Evolutionary conservation across 1,140 invertebrate species (phyloP), one percentile per base, ranked within the genome.

Genomic region (Bombus terrestris): DNA sequence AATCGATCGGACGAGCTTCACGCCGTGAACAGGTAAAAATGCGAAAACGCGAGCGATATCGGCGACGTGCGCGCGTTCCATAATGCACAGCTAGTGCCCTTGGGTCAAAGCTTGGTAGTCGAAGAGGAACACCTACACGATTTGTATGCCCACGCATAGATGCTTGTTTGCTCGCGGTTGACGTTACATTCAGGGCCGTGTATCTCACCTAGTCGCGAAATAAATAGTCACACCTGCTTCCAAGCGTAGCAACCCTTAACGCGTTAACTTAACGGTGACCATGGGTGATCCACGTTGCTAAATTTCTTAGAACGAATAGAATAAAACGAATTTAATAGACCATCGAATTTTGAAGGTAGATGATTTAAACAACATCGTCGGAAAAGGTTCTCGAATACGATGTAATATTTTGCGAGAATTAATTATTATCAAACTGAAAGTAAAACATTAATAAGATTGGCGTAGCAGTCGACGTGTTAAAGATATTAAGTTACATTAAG

Each of bases 41-140:
- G 75, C 35, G 75, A 83, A 81, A 81, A 82, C 53, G 71, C 59
- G 83, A 85, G 59, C 86, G 68, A 77, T 87, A 86, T 83, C 71
- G 32, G 25, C 71, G 35, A 47, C 59, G 66, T 77, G 43, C 32
- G 71, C 28, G 81, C 62, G 39, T 81, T 84, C 41, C 37, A 32
- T 82, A 77, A 88, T 82, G 71, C 81, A 68, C 74, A 69, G 71
- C 64, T 69, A 39, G 66, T 86, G 89, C 88, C 86, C 84, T 91
- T 91, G 88, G 86, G 86, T 79, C 88, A 88, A 89, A 91, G 90
- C 90, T 87, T 90, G 90, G 84, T 86, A 91, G 84, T 79, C 62
- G 90, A 84, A 80, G 86, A 84, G 62, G 28, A 66, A 87, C 88
- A 90, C 90, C 86, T 83, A 91, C 84, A 82, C 86, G 64, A 81